These are phyloP conservation scores for Lasioglossum pauxillum DNA, from an alignment of 2,888 invertebrate genomes.

Conservation along the genomic window DNA sequence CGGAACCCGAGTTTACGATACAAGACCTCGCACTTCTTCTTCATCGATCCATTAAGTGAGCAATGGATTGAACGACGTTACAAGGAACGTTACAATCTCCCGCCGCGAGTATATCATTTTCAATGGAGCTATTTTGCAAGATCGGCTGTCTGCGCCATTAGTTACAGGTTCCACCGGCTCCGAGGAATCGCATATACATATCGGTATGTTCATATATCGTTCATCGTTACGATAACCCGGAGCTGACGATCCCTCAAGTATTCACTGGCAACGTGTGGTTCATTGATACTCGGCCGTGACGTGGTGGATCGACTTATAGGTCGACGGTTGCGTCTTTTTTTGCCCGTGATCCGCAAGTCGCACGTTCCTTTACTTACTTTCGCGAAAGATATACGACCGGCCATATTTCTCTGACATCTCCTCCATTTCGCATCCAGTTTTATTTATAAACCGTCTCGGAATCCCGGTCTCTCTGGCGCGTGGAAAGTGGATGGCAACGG, in stretches of 20 bases:
- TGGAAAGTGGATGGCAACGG: constrained; percentile 13
- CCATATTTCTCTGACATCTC: constrained; percentile 32
- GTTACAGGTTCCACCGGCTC: neutral
- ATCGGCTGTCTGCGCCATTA: neutral
- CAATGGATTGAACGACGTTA: neutral
- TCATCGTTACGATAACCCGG: constrained; percentile 4
- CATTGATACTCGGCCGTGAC: neutral
- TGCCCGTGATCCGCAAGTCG: constrained; percentile 15
- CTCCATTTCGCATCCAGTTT: constrained; percentile 37
- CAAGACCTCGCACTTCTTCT: neutral
- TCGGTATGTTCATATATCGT: neutral
- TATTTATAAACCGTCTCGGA: constrained; percentile 49
- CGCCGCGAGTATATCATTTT: neutral
- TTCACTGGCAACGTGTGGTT: constrained; percentile 5
- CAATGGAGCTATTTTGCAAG: neutral
- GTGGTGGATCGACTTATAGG: neutral
- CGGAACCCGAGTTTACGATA: neutral
- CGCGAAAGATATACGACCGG: constrained; percentile 36
- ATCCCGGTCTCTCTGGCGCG: constrained; percentile 19
- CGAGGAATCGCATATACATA: constrained; percentile 7
- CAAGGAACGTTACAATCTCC: neutral
- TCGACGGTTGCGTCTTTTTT: constrained; percentile 19
- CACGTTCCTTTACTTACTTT: constrained; percentile 36
- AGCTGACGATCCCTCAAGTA: constrained; percentile 11
- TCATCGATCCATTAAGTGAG: neutral